phyloP scores from a whole-genome alignment of 1,140 invertebrate species.

The Trichogramma pretiosum region DNA sequence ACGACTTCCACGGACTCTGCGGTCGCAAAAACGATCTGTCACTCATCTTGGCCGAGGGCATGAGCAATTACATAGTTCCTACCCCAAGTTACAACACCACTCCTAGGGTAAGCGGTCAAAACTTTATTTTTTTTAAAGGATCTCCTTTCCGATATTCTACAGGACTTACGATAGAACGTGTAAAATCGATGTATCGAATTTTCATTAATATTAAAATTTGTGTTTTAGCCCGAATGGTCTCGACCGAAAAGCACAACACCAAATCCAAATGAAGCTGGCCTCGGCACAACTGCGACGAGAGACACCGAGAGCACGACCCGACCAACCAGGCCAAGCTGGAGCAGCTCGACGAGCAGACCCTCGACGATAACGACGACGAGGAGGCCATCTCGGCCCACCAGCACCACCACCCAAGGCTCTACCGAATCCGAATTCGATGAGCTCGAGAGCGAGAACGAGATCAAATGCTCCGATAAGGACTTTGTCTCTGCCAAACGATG shows the following conservation, averaged over 20 bases:
- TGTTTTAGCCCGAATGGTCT: slow-evolving; percentile 58
- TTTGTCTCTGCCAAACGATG: slow-evolving; percentile 61
- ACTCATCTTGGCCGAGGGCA: slow-evolving; percentile 61
- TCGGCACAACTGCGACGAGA: slow-evolving; percentile 17
- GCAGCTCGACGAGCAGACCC: slow-evolving; percentile 6
- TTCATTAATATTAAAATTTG: neutral
- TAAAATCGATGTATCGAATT: neutral
- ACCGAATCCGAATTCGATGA: slow-evolving; percentile 22
- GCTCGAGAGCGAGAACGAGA: slow-evolving; percentile 41
- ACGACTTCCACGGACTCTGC: slow-evolving; percentile 71
- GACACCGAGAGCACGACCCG: slow-evolving; percentile 26
- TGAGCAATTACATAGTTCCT: slow-evolving; percentile 68
- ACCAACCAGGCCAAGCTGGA: slow-evolving; percentile 4
- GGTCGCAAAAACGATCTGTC: slow-evolving; percentile 64
- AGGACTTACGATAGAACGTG: neutral
- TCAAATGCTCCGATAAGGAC: slow-evolving; percentile 49
- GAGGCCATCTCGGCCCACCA: neutral
- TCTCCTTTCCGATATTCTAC: neutral
- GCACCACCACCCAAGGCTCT: slow-evolving; percentile 13
- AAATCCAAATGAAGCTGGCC: slow-evolving; percentile 32
- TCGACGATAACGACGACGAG: slow-evolving; percentile 22
- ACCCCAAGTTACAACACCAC: slow-evolving; percentile 57
- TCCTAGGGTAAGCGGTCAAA: slow-evolving; percentile 59
- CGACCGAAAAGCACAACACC: slow-evolving; percentile 55
- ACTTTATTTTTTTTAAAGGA: slow-evolving; percentile 3